Evolutionary conservation across 1,140 invertebrate species (phyloP).

Genomic region (Anadara kagoshimensis): DNA sequence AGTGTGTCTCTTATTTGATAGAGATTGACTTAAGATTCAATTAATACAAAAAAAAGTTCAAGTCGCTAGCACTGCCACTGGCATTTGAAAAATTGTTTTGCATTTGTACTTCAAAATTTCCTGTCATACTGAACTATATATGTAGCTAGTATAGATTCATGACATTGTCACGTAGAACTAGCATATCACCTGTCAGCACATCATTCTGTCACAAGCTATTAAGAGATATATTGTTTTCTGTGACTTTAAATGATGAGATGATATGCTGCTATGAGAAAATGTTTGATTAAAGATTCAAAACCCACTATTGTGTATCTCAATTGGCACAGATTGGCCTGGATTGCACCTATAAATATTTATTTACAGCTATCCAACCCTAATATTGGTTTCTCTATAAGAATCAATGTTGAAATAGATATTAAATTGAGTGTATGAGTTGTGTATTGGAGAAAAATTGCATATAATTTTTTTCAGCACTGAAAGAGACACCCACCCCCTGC

Average conservation of each 20-base stretch:
- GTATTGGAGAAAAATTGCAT: constrained; percentile 18
- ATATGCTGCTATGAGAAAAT: constrained; percentile 18
- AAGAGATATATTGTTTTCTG: constrained; percentile 15
- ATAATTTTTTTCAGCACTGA: constrained; percentile 14
- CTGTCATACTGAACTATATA: constrained; percentile 15
- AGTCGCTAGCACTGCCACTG: constrained; percentile 16
- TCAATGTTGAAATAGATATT: constrained; percentile 19
- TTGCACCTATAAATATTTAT: constrained; percentile 19
- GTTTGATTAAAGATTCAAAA: constrained; percentile 19
- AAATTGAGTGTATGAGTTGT: constrained; percentile 18
- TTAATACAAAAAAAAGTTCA: constrained; percentile 17
- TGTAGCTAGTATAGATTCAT: constrained; percentile 17
- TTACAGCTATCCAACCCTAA: constrained; percentile 18
- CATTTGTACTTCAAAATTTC: constrained; percentile 19
- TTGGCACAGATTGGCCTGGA: constrained; percentile 17
- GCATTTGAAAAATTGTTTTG: constrained; percentile 19
- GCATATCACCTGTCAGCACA: constrained; percentile 16
- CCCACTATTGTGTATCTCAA: constrained; percentile 16
- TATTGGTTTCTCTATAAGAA: constrained; percentile 19
- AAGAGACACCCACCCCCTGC: constrained; percentile 16
- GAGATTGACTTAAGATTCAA: constrained; percentile 1
- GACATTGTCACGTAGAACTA: constrained; percentile 5
- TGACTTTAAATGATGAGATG: constrained; percentile 18
- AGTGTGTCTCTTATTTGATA: constrained; percentile 1
- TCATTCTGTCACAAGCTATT: constrained; percentile 17